phyloP scores from a whole-genome alignment of 2,888 invertebrate genomes.

The Thymelicus acteon region DNA sequence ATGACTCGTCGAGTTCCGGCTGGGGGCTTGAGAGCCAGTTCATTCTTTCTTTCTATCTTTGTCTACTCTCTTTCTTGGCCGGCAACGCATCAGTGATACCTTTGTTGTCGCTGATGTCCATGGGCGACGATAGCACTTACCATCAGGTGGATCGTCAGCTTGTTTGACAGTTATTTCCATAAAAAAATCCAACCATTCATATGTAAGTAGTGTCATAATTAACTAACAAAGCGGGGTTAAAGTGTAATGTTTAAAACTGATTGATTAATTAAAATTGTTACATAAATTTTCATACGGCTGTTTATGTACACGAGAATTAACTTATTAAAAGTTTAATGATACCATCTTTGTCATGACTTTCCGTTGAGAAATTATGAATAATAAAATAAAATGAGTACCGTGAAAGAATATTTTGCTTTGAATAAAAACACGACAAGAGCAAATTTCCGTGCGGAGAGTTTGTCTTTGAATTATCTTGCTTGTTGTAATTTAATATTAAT shows the following conservation, averaged over 20 bases:
- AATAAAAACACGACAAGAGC: slow-evolving; percentile 7
- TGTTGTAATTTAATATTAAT: slow-evolving; percentile 8
- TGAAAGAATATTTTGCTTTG: slow-evolving; percentile 10
- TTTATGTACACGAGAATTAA: not conserved
- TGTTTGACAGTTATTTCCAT: too few relatives aligned
- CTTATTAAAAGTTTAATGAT: slow-evolving; percentile 1
- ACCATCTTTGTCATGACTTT: not conserved
- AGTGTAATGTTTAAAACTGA: not conserved
- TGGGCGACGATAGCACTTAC: too few relatives aligned
- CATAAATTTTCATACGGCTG: too few relatives aligned
- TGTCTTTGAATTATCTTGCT: slow-evolving; percentile 14
- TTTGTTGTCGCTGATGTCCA: not conserved
- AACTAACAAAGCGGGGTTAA: not conserved
- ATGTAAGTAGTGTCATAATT: too few relatives aligned
- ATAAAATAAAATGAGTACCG: slow-evolving; percentile 1
- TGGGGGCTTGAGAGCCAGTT: not conserved
- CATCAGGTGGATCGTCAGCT: too few relatives aligned
- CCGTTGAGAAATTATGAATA: not conserved
- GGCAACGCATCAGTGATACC: not conserved
- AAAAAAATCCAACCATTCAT: too few relatives aligned
- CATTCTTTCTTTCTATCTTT: not conserved
- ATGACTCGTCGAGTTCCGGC: not conserved
- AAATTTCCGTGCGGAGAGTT: slow-evolving; percentile 3
- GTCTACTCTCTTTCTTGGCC: not conserved
- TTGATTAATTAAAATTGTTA: not conserved